These are phyloP conservation scores for Antechinus flavipes DNA, from an alignment of 2,113 vertebrate species.

Conservation along the genomic window DNA sequence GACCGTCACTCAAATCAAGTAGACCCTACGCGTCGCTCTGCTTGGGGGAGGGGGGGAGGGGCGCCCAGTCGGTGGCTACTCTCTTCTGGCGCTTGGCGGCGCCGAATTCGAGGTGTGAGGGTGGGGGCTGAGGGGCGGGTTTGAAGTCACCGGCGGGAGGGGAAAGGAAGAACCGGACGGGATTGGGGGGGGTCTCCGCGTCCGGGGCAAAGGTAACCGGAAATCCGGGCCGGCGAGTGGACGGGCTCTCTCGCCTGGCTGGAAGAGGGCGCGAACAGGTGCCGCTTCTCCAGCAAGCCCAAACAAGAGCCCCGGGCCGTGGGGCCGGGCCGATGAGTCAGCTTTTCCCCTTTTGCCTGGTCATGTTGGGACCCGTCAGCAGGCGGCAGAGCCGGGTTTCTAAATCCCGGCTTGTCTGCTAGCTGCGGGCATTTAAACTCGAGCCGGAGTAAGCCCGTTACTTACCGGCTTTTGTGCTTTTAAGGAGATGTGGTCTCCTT, in stretches of 20 bases:
- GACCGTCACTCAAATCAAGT: neutral
- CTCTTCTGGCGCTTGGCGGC: conserved; percentile 21
- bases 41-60: neutral
- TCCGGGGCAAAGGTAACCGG: neutral
- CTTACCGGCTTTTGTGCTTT: too few relatives aligned
- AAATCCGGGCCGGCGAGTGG: neutral
- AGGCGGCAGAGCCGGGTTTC: too few relatives aligned
- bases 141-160: neutral
- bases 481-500: too few relatives aligned
- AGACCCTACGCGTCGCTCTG: neutral
- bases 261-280: neutral
- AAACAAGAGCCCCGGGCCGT: too few relatives aligned
- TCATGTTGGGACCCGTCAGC: too few relatives aligned
- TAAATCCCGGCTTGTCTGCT: too few relatives aligned
- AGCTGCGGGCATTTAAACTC: too few relatives aligned
- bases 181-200: neutral
- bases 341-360: too few relatives aligned
- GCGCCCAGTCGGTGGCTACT: neutral
- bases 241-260: neutral
- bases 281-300: neutral
- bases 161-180: neutral
- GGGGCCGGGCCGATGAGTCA: too few relatives aligned
- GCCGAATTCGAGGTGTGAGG: neutral
- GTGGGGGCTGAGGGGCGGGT: neutral
- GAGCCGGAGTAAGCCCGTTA: too few relatives aligned